A percentile compares a stretch with the other conserved stretches of the same genome.
Evolutionary conservation across 37 sponge, comb jelly and placozoan genomes (phyloP).

Genomic region (Tethya wilhelma): DNA sequence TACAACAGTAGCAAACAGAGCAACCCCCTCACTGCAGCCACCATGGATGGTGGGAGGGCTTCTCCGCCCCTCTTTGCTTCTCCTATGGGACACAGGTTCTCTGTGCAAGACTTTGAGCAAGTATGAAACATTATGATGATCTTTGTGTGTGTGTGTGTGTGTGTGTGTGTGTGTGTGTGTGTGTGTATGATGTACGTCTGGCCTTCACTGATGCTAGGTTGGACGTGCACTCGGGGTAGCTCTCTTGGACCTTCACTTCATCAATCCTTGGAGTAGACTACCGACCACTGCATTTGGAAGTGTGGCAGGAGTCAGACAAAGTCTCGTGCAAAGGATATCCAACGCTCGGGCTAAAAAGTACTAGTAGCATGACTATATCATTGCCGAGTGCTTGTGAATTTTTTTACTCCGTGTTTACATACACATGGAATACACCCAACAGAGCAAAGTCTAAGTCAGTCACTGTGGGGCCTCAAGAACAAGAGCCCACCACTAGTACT

Average conservation of each 20-base stretch:
- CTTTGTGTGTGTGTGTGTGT: too few relatives aligned
- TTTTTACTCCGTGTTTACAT: too few relatives aligned
- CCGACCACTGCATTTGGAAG: slow-evolving; percentile 70
- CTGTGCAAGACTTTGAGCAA: slow-evolving; percentile 82
- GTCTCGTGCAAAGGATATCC: slow-evolving; percentile 32
- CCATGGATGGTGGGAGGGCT: slow-evolving; percentile 70
- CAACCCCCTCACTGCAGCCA: slow-evolving; percentile 72
- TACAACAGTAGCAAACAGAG: slow-evolving; percentile 92
- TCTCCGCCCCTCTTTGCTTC: slow-evolving; percentile 64
- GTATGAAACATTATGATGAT: slow-evolving; percentile 22
- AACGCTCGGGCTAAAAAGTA: slow-evolving; percentile 35
- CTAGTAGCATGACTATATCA: too few relatives aligned
- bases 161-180: too few relatives aligned
- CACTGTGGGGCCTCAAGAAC: too few relatives aligned
- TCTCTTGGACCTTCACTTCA: slow-evolving; percentile 73
- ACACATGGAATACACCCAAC: too few relatives aligned
- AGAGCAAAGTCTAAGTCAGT: too few relatives aligned
- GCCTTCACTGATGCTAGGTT: too few relatives aligned
- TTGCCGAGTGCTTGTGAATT: too few relatives aligned
- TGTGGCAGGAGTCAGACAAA: slow-evolving; percentile 65
- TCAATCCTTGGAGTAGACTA: slow-evolving; percentile 95
- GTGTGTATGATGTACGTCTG: too few relatives aligned
- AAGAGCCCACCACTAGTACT: too few relatives aligned
- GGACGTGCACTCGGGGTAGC: slow-evolving; percentile 87
- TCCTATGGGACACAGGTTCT: slow-evolving; percentile 73